Percentiles rank a stretch among this genome's conserved stretches.
Conservation (phyloP, 2,797 vertebrate species). For the Bradypodion ventrale region DNA sequence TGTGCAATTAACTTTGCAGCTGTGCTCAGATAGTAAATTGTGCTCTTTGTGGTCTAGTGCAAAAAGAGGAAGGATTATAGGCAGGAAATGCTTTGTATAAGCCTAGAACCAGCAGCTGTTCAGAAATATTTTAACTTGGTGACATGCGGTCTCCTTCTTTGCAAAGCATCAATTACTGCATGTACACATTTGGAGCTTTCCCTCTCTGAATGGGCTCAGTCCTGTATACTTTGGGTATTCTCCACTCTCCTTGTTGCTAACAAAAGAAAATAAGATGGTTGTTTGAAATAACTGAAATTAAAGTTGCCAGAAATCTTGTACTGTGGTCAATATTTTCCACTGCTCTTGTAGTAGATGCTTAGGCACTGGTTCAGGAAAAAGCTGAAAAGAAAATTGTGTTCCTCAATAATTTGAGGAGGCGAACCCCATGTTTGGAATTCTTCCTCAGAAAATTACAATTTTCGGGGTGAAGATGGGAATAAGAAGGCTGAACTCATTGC, state of each 20-base stretch:
- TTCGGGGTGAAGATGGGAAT: not conserved
- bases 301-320: not conserved
- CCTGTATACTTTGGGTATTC: not conserved
- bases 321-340: not conserved
- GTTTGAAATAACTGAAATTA: not conserved
- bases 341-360: not conserved
- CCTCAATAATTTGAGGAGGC: not conserved
- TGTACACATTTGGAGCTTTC: not conserved
- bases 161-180: conserved; percentile 25
- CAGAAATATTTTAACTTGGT: conserved; percentile 48
- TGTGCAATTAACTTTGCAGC: conserved; percentile 47
- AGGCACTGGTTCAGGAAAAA: not conserved
- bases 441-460: not conserved
- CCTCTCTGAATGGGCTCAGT: not conserved
- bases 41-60: conserved; percentile 55
- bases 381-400: no score
- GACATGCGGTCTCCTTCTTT: conserved; percentile 26
- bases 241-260: not conserved
- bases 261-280: not conserved
- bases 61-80: conserved; percentile 70
- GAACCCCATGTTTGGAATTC: not conserved
- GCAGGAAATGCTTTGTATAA: conserved; percentile 68
- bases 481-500: not conserved
- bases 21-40: conserved; percentile 56
- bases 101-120: conserved; percentile 63